phyloP scores from a whole-genome alignment of 2,888 invertebrate species.

The Sesia apiformis region DNA sequence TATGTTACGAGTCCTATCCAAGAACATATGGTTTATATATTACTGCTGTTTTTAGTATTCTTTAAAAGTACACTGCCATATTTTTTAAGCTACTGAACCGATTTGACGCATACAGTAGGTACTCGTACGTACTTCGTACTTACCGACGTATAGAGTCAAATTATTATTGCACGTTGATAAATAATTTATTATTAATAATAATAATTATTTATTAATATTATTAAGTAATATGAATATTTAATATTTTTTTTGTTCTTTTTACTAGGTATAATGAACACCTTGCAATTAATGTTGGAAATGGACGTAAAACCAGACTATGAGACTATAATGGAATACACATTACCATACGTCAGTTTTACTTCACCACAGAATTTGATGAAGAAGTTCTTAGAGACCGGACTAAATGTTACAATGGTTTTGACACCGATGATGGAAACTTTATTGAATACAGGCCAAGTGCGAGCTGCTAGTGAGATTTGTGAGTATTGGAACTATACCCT shows the following conservation, averaged over 20 bases:
- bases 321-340: conserved; percentile 68
- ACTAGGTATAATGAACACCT: conserved; percentile 66
- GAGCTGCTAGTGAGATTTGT: conserved; percentile 66
- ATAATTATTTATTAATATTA: too few relatives aligned
- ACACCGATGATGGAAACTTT: conserved; percentile 66
- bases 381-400: conserved; percentile 59
- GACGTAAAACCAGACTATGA: conserved; percentile 72
- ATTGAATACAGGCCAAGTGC: conserved; percentile 50
- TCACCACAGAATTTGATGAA: conserved; percentile 64
- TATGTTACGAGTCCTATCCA: too few relatives aligned
- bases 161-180: neutral
- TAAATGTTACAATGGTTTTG: conserved; percentile 41
- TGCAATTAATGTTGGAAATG: conserved; percentile 69
- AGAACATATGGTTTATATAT: too few relatives aligned
- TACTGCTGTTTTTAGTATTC: too few relatives aligned
- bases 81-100: too few relatives aligned
- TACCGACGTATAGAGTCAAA: too few relatives aligned
- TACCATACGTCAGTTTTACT: conserved; percentile 69
- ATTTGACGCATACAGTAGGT: too few relatives aligned
- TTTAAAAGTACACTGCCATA: too few relatives aligned
- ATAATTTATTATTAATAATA: neutral
- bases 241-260: conserved; percentile 6
- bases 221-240: too few relatives aligned
- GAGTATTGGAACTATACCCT: conserved; percentile 20
- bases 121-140: too few relatives aligned